phyloP scores from a whole-genome alignment of 2,888 invertebrate genomes.

The Melieria omissa region DNA sequence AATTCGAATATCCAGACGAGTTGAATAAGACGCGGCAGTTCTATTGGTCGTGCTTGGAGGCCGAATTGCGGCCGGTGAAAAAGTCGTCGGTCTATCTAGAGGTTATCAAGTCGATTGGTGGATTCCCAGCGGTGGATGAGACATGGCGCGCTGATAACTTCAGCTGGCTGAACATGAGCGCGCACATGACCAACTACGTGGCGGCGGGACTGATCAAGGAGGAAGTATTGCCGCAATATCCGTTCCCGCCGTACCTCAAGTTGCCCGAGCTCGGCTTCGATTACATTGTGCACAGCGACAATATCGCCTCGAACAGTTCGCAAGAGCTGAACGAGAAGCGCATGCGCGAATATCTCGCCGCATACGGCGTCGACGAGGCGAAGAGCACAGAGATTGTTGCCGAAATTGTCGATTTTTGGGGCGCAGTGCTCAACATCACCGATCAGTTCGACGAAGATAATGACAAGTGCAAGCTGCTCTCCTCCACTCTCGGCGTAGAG shows the following conservation, averaged over 20 bases:
- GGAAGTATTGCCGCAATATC: constrained; percentile 47
- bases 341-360: constrained; percentile 54
- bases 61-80: constrained; percentile 53
- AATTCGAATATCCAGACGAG: constrained; percentile 48
- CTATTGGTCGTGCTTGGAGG: constrained; percentile 53
- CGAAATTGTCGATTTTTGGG: constrained; percentile 56
- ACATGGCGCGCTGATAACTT: constrained; percentile 53
- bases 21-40: constrained; percentile 54
- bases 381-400: constrained; percentile 47
- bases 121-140: constrained; percentile 60
- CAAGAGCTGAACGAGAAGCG: constrained; percentile 54
- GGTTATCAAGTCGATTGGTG: constrained; percentile 57
- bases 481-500: accelerated
- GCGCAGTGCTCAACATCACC: constrained; percentile 45
- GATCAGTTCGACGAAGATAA: constrained; percentile 48
- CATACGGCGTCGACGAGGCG: constrained; percentile 50
- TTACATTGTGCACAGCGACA: constrained; percentile 57
- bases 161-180: constrained; percentile 63
- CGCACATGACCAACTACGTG: constrained; percentile 58
- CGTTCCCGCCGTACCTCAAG: constrained; percentile 57
- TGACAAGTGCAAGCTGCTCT: constrained; percentile 39
- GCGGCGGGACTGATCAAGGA: constrained; percentile 51
- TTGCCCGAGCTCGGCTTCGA: constrained; percentile 60
- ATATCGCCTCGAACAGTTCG: constrained; percentile 54
- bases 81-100: constrained; percentile 55